Evolutionary conservation across 2,797 vertebrate species (phyloP).

Genomic region (Gambusia yucatana): DNA sequence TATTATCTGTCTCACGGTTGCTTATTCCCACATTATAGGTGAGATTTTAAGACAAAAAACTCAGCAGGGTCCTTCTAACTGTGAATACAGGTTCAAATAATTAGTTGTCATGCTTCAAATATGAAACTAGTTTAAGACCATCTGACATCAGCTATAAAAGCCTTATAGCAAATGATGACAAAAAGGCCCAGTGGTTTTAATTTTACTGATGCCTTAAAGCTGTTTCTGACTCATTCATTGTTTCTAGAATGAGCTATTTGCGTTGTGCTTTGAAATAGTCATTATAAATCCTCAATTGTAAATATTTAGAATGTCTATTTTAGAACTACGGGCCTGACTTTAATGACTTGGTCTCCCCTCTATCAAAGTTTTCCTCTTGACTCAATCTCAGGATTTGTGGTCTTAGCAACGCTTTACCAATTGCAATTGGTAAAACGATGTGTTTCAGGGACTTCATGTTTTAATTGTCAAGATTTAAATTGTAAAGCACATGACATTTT

Average conservation of each 20-base stretch:
- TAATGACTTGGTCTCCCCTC: not conserved
- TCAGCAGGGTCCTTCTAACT: slow-evolving; percentile 13
- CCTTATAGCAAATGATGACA: not conserved
- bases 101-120: not conserved
- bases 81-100: slow-evolving; percentile 20
- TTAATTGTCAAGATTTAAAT: not conserved
- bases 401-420: not conserved
- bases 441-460: not conserved
- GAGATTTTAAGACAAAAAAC: slow-evolving; percentile 26
- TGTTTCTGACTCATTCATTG: not conserved
- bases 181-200: not conserved
- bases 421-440: too few relatives aligned
- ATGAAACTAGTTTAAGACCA: not conserved
- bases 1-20: slow-evolving; percentile 54
- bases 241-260: not conserved
- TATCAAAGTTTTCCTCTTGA: not conserved
- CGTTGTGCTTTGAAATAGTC: not conserved
- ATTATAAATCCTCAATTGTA: not conserved
- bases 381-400: not conserved
- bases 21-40: slow-evolving; percentile 42
- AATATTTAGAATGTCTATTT: not conserved
- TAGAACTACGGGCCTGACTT: too few relatives aligned
- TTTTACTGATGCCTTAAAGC: not conserved
- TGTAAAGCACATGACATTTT: not conserved
- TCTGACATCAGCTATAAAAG: not conserved